phyloP scores from a whole-genome alignment of 1,140 invertebrate species.

The Protaetia brevitarsis region DNA sequence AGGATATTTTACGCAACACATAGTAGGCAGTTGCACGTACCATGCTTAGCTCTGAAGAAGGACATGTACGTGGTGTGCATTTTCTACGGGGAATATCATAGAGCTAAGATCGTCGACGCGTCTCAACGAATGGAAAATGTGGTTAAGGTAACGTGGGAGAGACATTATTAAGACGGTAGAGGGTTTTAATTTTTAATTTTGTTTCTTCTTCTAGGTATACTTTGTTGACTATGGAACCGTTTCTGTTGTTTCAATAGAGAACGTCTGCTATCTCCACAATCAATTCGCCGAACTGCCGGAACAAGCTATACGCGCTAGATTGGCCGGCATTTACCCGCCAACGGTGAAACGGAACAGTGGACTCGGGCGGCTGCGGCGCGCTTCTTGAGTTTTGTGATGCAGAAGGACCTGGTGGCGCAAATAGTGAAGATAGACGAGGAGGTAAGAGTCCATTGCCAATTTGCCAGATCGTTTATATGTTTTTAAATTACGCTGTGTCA shows the following conservation, averaged over 20 bases:
- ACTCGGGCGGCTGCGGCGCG: slow-evolving; percentile 1
- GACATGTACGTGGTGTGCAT: slow-evolving; percentile 35
- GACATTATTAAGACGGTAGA: slow-evolving; percentile 2
- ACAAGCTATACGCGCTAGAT: slow-evolving; percentile 37
- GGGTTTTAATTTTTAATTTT: background rate
- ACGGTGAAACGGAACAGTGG: slow-evolving; percentile 32
- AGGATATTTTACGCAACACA: slow-evolving; percentile 28
- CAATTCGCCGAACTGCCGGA: slow-evolving; percentile 33
- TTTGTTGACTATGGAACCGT: slow-evolving; percentile 42
- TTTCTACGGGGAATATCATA: slow-evolving; percentile 35
- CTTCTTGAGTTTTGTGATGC: slow-evolving; percentile 31
- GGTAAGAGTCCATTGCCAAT: slow-evolving; percentile 1
- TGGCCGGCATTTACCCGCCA: slow-evolving; percentile 36
- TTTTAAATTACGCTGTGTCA: too few species aligned
- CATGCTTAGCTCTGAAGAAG: slow-evolving; percentile 26
- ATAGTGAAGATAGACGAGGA: slow-evolving; percentile 34
- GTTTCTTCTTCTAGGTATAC: slow-evolving; percentile 32
- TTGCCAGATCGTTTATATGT: background rate
- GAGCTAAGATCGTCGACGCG: slow-evolving; percentile 32
- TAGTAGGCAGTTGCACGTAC: slow-evolving; percentile 25
- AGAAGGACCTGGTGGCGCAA: slow-evolving; percentile 31
- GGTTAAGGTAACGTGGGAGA: slow-evolving; percentile 32
- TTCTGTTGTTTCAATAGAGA: slow-evolving; percentile 24
- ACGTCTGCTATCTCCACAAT: slow-evolving; percentile 34
- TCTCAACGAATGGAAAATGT: slow-evolving; percentile 25